These are phyloP conservation scores for Ornithorhynchus anatinus DNA, from an alignment of 2,113 vertebrate species.

Conservation along the genomic window DNA sequence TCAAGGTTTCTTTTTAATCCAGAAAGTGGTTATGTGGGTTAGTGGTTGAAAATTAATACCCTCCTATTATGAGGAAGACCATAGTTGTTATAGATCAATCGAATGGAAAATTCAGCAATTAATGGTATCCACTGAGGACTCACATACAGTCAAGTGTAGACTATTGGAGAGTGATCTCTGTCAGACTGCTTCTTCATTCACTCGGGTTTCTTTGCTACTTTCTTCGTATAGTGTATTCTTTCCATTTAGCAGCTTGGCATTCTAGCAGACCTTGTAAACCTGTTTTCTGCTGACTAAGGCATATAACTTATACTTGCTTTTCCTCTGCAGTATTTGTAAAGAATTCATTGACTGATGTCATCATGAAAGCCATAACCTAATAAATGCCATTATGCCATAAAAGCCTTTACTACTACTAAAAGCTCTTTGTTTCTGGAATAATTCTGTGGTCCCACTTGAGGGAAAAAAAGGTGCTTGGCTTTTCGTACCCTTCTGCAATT, in stretches of 20 bases:
- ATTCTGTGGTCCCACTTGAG: background rate
- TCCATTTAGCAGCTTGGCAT: constrained; percentile 13
- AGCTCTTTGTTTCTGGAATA: background rate
- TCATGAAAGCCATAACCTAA: background rate
- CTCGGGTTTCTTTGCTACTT: constrained; percentile 37
- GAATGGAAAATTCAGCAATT: background rate
- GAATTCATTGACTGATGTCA: background rate
- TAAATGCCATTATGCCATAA: too few relatives aligned
- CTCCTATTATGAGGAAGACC: constrained; percentile 15
- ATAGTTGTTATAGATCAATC: background rate
- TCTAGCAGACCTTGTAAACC: background rate
- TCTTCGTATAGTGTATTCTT: constrained; percentile 19
- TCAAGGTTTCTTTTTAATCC: constrained; percentile 37
- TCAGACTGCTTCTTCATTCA: constrained; percentile 36
- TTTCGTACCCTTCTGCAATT: background rate
- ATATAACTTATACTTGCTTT: background rate
- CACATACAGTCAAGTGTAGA: background rate
- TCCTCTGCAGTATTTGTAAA: background rate
- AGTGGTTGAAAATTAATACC: constrained; percentile 43
- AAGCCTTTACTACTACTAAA: too few relatives aligned
- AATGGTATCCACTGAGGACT: background rate
- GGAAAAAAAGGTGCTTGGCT: background rate
- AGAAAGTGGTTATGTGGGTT: constrained; percentile 29
- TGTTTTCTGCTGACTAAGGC: background rate
- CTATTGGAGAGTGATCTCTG: constrained; percentile 16